These are phyloP conservation scores for Lucilia cuprina DNA, from an alignment of 1,140 invertebrate genomes.

Conservation along the genomic window DNA sequence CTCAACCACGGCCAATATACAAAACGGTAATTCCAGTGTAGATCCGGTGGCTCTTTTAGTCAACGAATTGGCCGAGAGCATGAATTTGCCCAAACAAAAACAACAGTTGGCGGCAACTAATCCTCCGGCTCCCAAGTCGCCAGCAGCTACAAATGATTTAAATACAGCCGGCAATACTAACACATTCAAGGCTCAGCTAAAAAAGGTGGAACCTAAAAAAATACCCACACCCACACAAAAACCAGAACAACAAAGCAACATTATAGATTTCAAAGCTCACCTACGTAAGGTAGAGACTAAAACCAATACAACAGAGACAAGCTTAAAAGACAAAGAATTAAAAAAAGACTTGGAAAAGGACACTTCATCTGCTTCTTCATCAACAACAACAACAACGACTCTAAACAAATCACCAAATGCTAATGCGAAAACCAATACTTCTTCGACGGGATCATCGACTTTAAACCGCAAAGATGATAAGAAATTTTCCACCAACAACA, in stretches of 20 bases:
- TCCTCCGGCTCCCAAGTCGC: constrained; percentile 39
- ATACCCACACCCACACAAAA: constrained; percentile 64
- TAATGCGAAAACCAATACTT: constrained; percentile 9
- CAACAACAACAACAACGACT: constrained; percentile 22
- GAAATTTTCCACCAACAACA: constrained; percentile 43
- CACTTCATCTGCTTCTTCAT: not conserved
- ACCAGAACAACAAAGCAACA: constrained; percentile 65
- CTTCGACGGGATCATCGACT: not conserved
- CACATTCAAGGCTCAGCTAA: constrained; percentile 70
- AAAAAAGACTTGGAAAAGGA: constrained; percentile 39
- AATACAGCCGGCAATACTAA: constrained; percentile 46
- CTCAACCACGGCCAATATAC: constrained; percentile 40
- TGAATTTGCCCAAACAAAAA: constrained; percentile 65
- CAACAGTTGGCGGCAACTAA: constrained; percentile 36
- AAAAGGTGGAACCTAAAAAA: constrained; percentile 72
- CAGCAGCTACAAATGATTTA: constrained; percentile 3
- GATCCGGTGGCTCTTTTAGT: constrained; percentile 82
- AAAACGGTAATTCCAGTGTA: constrained; percentile 52
- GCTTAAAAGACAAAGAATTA: constrained; percentile 32
- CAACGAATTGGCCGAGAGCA: constrained; percentile 73
- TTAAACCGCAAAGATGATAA: constrained; percentile 47
- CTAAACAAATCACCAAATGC: not conserved
- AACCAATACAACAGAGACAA: constrained; percentile 47
- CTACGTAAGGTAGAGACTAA: constrained; percentile 77
- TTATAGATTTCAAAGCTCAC: constrained; percentile 85